Evolutionary conservation across 2,797 vertebrate species (phyloP).

Genomic region (Florisuga fusca): DNA sequence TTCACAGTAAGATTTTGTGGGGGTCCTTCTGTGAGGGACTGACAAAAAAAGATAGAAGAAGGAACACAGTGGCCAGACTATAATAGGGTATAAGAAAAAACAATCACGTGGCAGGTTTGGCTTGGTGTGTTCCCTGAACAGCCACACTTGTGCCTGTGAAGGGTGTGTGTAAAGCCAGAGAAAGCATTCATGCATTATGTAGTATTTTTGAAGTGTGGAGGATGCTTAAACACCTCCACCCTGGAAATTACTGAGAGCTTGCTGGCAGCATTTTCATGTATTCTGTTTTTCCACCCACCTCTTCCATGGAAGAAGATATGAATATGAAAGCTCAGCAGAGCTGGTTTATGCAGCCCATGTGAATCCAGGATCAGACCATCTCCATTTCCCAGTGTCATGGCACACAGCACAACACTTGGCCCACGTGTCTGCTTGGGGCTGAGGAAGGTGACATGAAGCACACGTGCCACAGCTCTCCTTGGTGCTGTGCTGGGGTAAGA

Average conservation of each 20-base stretch:
- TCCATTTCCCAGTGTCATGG: neutral
- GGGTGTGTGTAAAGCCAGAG: slow-evolving; percentile 23
- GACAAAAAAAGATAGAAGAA: neutral
- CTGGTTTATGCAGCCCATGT: neutral
- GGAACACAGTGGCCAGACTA: neutral
- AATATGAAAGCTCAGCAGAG: neutral
- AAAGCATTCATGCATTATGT: slow-evolving; percentile 55
- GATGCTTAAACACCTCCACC: slow-evolving; percentile 52
- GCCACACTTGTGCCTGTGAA: neutral
- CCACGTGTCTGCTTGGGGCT: neutral
- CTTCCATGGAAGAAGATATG: neutral
- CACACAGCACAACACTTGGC: neutral
- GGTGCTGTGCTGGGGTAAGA: neutral
- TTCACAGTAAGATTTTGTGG: neutral
- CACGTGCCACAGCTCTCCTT: neutral
- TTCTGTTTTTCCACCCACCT: slow-evolving; percentile 54
- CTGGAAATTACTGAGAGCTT: slow-evolving; percentile 30
- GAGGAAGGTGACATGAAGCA: neutral
- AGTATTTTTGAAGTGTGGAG: slow-evolving; percentile 52
- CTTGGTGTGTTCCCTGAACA: neutral
- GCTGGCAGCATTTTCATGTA: slow-evolving; percentile 12
- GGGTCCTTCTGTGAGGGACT: neutral
- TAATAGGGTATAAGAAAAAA: neutral
- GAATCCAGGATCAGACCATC: neutral
- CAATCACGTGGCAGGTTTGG: neutral